Conservation (phyloP, 2,797 vertebrate species). For the Clarias pachynema region DNA sequence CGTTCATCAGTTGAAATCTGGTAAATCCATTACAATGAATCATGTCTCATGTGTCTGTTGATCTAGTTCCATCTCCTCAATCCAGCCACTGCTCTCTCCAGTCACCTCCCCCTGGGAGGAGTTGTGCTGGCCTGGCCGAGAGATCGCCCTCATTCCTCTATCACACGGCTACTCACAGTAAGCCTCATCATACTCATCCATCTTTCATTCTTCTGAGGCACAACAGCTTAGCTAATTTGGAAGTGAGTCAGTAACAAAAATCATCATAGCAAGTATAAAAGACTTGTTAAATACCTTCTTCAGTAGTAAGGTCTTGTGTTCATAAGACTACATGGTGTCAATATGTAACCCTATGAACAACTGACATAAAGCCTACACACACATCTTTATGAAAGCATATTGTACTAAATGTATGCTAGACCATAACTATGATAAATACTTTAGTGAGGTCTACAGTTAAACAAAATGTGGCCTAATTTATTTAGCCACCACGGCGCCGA, state of each 20-base stretch:
- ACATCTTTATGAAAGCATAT: neutral
- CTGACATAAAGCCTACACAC: neutral
- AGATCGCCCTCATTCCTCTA: conserved; percentile 78
- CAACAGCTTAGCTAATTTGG: conserved; percentile 15
- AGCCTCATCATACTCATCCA: conserved; percentile 57
- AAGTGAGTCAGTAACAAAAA: neutral
- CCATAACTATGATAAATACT: neutral
- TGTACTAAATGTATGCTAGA: neutral
- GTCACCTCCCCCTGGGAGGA: conserved; percentile 64
- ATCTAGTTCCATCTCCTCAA: conserved; percentile 64
- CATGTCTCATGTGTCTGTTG: conserved; percentile 49
- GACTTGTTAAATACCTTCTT: neutral
- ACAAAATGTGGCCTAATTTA: neutral
- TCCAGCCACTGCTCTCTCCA: conserved; percentile 65
- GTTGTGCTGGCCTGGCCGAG: conserved; percentile 68
- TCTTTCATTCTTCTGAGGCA: conserved; percentile 15
- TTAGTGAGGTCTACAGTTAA: neutral
- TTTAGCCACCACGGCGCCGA: neutral
- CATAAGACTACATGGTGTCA: neutral
- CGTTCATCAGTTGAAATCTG: conserved; percentile 30
- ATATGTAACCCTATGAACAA: conserved; percentile 1
- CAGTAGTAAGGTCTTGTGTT: neutral
- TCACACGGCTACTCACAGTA: conserved; percentile 74
- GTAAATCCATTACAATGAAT: conserved; percentile 29
- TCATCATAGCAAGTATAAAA: conserved; percentile 25